Percentiles rank a stretch among this genome's conserved stretches.
These are phyloP conservation scores for Caprella mutica DNA, from an alignment of 2,888 invertebrate genomes.

Conservation along the genomic window DNA sequence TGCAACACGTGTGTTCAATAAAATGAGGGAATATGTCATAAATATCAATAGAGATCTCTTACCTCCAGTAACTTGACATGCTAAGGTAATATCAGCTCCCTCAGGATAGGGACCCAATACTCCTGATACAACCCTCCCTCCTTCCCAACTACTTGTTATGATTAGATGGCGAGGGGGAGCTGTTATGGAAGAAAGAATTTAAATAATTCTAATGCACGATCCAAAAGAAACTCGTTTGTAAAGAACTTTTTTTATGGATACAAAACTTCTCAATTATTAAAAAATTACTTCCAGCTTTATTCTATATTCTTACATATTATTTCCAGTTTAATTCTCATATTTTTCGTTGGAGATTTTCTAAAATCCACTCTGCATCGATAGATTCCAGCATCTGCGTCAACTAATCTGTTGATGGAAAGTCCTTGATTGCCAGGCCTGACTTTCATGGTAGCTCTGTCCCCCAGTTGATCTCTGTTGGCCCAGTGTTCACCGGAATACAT, in stretches of 20 bases:
- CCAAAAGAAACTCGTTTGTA: too few species aligned
- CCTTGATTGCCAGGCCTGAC: neutral
- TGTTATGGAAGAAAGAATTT: too few species aligned
- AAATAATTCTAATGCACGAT: too few species aligned
- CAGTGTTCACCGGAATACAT: conserved; percentile 1
- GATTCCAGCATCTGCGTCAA: neutral
- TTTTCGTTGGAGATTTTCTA: conserved; percentile 2
- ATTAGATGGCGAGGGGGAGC: conserved; percentile 5
- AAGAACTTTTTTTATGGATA: too few species aligned
- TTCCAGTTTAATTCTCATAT: neutral
- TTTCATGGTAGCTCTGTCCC: neutral
- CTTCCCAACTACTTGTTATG: conserved; percentile 11
- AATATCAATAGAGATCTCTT: too few species aligned
- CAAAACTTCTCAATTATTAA: too few species aligned
- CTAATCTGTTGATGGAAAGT: neutral
- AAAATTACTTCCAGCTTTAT: too few species aligned
- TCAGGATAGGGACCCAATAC: conserved; percentile 14
- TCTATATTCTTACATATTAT: neutral
- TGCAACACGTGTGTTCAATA: too few species aligned
- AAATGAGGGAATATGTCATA: too few species aligned
- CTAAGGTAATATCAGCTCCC: conserved; percentile 12
- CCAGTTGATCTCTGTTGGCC: conserved; percentile 1
- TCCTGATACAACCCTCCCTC: neutral
- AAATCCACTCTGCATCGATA: conserved; percentile 6
- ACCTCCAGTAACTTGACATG: conserved; percentile 22